Evolutionary conservation across 2,888 invertebrate genomes (phyloP).

Genomic region (Leptopterna dolabrata): DNA sequence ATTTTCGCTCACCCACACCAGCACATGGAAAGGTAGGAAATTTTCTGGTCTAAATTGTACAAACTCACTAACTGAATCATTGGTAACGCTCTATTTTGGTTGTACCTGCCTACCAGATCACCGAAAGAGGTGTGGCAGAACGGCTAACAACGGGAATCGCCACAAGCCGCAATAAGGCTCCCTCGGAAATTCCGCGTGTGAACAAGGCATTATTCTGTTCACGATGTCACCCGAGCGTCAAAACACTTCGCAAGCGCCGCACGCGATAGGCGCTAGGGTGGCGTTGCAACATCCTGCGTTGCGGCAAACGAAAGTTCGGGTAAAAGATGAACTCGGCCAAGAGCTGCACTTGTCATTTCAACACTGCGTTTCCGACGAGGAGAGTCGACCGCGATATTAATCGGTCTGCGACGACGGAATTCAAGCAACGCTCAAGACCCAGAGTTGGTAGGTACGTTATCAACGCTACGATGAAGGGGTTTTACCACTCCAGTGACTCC

Average conservation of each 20-base stretch:
- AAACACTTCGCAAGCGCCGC: not conserved
- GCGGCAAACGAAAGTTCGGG: slow-evolving; percentile 7
- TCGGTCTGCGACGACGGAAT: slow-evolving; percentile 13
- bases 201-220: not conserved
- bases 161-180: not conserved
- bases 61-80: no score
- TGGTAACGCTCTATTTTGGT: no score
- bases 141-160: no score
- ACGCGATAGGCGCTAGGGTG: not conserved
- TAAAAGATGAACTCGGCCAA: not conserved
- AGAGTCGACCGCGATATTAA: slow-evolving; percentile 10
- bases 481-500: no score
- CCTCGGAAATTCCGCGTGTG: not conserved
- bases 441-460: no score
- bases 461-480: no score
- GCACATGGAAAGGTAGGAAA: no score
- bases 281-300: not conserved
- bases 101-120: no score
- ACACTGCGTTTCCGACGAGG: not conserved
- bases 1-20: no score
- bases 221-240: not conserved
- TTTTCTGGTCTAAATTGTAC: no score
- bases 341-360: not conserved
- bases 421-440: not conserved
- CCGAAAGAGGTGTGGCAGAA: no score